Evolutionary conservation across 2,797 vertebrate species (phyloP), one percentile per base, ranked within the genome.

Genomic region (Rhyacichthys aspro): DNA sequence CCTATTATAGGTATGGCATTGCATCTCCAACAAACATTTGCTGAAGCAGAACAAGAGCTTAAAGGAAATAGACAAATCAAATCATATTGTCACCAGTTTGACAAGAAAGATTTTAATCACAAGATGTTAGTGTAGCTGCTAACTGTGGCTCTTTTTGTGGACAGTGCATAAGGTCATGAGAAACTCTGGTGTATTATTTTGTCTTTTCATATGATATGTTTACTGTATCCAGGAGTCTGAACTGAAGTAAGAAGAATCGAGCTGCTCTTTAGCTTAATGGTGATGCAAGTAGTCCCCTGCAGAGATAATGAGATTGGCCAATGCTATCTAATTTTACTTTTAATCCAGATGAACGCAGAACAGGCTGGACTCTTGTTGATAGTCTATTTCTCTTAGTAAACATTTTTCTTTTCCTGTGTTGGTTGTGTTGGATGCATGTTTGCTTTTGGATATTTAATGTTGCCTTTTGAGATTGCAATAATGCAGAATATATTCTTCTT

Each of bases 1-100:
- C 63, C 78, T 73, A 79, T 86, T 85, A 86, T 83, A 86, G 80
- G 81, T 59, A 68, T 78, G 74, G 63, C 67, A 37, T 63, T 71
- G 59, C 80, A 63, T 82, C 66, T 78, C 45, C 38, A 61, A 49
- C 59, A 78, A 66, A 79, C 77, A 64, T 76, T 84, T 15, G 15
- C 73, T 67, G 49, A 34, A 75, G 69, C 69, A 68, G 48, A 56
- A 46, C 54, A 23, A 45, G 55, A n/a, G 43, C 28, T 75, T 64
- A 67, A 50, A 65, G 81, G 74, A 82, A 74, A 65, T 55, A 59
- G 42, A 70, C 41, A 42, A 68, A 47, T 81, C 53, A 56, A 69
- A 76, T 77, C 61, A 52, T 63, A 55, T 62, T 67, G 71, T 81
- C 75, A 80, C 64, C 67, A 68, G 72, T 47, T 42, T 55, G 43